A percentile compares a stretch with the other conserved stretches of the same genome.
These are phyloP conservation scores for Labrus mixtus DNA, from an alignment of 2,113 vertebrate genomes.

Conservation along the genomic window DNA sequence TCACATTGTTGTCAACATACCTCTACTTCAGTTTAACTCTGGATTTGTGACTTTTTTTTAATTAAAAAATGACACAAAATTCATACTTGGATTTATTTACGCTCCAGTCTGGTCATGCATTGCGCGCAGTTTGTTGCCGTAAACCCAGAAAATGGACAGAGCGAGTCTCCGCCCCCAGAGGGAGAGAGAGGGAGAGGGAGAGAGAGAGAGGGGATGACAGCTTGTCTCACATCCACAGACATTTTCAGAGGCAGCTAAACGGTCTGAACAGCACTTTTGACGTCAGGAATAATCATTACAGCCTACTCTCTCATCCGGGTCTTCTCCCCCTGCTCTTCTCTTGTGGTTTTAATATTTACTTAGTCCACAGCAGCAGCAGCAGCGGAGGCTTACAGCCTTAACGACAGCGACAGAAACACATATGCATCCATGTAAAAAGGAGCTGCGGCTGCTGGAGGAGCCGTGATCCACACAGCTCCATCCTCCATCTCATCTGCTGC, in stretches of 20 bases:
- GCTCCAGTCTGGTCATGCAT: background rate
- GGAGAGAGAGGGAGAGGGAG: background rate
- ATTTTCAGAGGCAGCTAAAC: slow-evolving; percentile 60
- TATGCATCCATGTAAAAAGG: slow-evolving; percentile 25
- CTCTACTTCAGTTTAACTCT: too few relatives aligned
- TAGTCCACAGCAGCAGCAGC: slow-evolving; percentile 35
- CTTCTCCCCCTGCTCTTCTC: slow-evolving; percentile 15
- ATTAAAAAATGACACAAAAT: too few relatives aligned
- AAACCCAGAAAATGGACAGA: background rate
- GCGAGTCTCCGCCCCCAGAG: slow-evolving; percentile 32
- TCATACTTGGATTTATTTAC: too few relatives aligned
- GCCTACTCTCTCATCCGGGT: background rate
- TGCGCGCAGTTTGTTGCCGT: slow-evolving; percentile 5
- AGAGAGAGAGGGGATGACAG: slow-evolving; percentile 21
- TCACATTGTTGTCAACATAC: too few relatives aligned
- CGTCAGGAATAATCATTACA: slow-evolving; percentile 77
- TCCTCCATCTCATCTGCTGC: slow-evolving; percentile 30
- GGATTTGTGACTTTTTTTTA: too few relatives aligned
- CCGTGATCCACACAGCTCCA: slow-evolving; percentile 10
- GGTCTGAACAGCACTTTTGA: slow-evolving; percentile 77
- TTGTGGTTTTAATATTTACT: slow-evolving; percentile 57
- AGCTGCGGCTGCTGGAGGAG: slow-evolving; percentile 35
- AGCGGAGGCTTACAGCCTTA: slow-evolving; percentile 24
- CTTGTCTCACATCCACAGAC: slow-evolving; percentile 56
- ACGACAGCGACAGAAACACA: slow-evolving; percentile 4